Evolutionary conservation across 2,797 vertebrate genomes (phyloP).

Genomic region (Platyrinchus mystaceus): DNA sequence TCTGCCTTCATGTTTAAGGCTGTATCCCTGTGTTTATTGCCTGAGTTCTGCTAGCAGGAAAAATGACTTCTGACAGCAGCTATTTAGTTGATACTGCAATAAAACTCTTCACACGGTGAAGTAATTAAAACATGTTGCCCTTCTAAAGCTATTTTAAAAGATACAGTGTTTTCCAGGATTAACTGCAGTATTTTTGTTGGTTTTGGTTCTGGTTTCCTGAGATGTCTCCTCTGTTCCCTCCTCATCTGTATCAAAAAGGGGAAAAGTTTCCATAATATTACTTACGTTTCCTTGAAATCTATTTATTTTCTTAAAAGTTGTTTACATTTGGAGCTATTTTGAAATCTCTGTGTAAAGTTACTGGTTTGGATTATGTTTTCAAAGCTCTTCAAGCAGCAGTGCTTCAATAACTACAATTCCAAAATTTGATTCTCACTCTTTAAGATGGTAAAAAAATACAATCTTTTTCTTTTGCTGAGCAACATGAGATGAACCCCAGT

Average conservation of each 20-base stretch:
- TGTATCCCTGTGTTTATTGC: background rate
- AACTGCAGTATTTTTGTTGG: background rate
- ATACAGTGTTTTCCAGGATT: background rate
- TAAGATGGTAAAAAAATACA: accelerated
- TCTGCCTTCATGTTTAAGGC: background rate
- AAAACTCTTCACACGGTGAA: background rate
- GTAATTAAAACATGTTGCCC: background rate
- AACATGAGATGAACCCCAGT: background rate
- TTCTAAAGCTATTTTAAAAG: background rate
- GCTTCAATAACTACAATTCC: background rate
- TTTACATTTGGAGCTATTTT: background rate
- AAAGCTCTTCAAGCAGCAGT: background rate
- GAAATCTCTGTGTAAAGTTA: background rate
- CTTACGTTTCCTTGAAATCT: background rate
- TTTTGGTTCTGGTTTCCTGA: background rate
- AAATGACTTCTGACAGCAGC: background rate
- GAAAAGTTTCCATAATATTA: background rate
- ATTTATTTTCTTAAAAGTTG: background rate
- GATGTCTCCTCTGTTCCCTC: background rate
- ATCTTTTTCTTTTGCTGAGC: background rate
- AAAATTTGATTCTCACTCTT: background rate
- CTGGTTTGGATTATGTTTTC: background rate
- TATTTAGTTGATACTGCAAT: background rate
- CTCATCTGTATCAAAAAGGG: background rate
- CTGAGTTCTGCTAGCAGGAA: background rate